Conservation (phyloP, 2,888 invertebrate genomes). For the Lacanobia oleracea region DNA sequence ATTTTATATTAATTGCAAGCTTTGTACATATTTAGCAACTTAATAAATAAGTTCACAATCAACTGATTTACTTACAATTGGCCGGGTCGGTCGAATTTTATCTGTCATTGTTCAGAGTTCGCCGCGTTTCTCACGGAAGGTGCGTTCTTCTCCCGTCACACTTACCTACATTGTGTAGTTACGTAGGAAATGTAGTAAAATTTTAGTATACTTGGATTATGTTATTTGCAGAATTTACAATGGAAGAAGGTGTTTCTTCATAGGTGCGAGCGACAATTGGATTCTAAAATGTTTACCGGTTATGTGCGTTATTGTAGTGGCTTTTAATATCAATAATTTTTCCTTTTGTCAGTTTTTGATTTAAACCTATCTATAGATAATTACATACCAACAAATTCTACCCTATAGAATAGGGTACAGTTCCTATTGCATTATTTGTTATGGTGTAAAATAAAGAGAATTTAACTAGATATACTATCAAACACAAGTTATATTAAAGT, state of each 20-base stretch:
- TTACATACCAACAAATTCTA: no score
- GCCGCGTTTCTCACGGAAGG: conserved; percentile 84
- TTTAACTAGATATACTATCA: no score
- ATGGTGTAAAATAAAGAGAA: no score
- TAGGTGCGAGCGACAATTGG: neutral
- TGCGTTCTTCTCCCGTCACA: conserved; percentile 74
- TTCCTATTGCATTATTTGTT: no score
- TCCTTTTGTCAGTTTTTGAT: neutral
- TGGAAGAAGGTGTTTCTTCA: conserved; percentile 31
- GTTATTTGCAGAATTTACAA: conserved; percentile 62
- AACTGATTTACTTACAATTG: conserved; percentile 59
- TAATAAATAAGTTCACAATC: conserved; percentile 43
- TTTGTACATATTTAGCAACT: conserved; percentile 18
- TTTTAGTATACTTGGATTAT: conserved; percentile 63
- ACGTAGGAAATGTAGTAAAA: conserved; percentile 68
- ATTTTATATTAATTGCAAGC: neutral
- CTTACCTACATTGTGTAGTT: conserved; percentile 79
- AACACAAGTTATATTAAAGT: no score
- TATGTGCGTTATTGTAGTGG: neutral
- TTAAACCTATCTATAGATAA: neutral
- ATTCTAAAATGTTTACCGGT: conserved; percentile 23
- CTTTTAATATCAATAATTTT: conserved; percentile 1
- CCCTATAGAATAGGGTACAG: no score
- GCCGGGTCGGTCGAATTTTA: conserved; percentile 68
- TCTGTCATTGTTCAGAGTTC: conserved; percentile 70